Evolutionary conservation across 2,113 vertebrate genomes (phyloP).

Genomic region (human): DNA sequence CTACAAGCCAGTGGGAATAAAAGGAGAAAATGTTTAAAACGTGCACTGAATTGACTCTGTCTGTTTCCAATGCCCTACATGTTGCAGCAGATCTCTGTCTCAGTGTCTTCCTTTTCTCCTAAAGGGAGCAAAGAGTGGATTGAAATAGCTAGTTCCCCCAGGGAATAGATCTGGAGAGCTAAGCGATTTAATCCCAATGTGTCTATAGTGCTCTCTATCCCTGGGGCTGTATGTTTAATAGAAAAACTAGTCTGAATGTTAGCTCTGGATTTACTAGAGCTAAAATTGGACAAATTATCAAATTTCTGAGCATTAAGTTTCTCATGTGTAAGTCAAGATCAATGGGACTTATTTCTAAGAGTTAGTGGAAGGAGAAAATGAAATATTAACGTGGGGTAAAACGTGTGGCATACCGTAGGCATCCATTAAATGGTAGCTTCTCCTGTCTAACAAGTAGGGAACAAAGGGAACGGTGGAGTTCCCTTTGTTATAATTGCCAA

Average conservation of each 20-base stretch:
- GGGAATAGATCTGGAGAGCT: neutral
- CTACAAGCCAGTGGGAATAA: neutral
- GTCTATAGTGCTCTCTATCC: neutral
- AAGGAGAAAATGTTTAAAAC: neutral
- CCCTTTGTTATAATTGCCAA: no score
- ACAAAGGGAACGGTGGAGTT: neutral
- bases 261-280: neutral
- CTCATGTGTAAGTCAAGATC: neutral
- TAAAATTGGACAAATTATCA: neutral
- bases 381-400: neutral
- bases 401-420: neutral
- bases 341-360: neutral
- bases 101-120: neutral
- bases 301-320: conserved; percentile 4
- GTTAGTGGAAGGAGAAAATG: neutral
- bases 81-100: neutral
- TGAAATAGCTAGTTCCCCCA: neutral
- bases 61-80: neutral
- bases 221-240: neutral
- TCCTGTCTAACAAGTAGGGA: neutral
- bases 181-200: neutral
- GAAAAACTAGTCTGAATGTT: neutral
- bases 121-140: neutral
- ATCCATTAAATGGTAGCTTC: neutral
- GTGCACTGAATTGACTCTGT: neutral